These are phyloP conservation scores for Agraylea sexmaculata DNA, from an alignment of 1,140 invertebrate genomes.

Conservation along the genomic window DNA sequence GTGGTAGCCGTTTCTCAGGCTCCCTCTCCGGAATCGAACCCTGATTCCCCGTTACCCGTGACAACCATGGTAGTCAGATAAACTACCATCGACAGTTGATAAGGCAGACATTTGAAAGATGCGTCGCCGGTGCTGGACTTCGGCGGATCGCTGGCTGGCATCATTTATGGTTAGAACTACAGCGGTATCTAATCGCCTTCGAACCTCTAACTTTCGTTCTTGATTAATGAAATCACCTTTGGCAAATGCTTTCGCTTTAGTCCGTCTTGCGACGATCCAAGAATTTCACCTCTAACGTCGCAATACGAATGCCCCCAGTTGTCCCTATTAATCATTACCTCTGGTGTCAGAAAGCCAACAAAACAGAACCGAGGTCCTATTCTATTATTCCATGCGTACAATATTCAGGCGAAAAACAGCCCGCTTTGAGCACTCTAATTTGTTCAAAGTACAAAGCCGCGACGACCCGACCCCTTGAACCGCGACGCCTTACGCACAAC, in stretches of 20 bases:
- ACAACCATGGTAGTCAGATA: constrained; percentile 67
- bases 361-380: constrained; percentile 72
- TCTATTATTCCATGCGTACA: constrained; percentile 70
- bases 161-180: constrained; percentile 80
- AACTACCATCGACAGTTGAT: constrained; percentile 76
- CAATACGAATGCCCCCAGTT: constrained; percentile 63
- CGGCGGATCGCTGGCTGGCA: constrained; percentile 63
- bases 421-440: no score
- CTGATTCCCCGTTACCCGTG: constrained; percentile 67
- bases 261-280: constrained; percentile 69
- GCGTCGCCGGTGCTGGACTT: constrained; percentile 54
- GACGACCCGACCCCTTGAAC: no score
- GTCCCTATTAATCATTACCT: constrained; percentile 73
- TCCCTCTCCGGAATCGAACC: constrained; percentile 62
- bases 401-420: constrained; percentile 70
- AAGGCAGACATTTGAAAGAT: constrained; percentile 83
- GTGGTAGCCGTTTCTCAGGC: constrained; percentile 86
- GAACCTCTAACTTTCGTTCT: constrained; percentile 75
- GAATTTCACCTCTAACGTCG: constrained; percentile 66
- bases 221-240: constrained; percentile 76
- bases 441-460: no score
- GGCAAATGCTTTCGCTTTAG: constrained; percentile 66
- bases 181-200: constrained; percentile 74
- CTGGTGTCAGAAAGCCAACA: constrained; percentile 55
- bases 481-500: no score